Evolutionary conservation across 2,888 invertebrate genomes (phyloP).

Genomic region (Troides aeacus): DNA sequence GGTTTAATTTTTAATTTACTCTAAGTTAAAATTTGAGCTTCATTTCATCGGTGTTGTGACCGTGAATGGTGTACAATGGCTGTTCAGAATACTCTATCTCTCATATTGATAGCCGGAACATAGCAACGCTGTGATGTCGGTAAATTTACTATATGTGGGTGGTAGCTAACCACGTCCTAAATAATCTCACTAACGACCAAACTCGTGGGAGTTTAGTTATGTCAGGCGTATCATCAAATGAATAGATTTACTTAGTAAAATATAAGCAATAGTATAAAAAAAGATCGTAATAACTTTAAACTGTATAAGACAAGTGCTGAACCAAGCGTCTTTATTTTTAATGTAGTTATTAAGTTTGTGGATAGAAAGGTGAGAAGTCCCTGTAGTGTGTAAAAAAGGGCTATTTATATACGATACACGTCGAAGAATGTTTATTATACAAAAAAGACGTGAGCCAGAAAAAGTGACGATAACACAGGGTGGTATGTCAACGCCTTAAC

Average conservation of each 20-base stretch:
- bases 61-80: not conserved
- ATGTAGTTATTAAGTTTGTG: not conserved
- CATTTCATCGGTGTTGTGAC: too few relatives aligned
- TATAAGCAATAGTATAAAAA: not conserved
- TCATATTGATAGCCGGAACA: too few relatives aligned
- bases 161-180: too few relatives aligned
- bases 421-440: constrained; percentile 5
- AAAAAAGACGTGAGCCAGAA: constrained; percentile 25
- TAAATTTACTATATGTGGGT: too few relatives aligned
- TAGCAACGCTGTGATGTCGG: too few relatives aligned
- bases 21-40: too few relatives aligned
- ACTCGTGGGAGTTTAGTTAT: too few relatives aligned
- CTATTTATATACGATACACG: not conserved
- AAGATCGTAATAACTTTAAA: not conserved
- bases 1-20: not conserved
- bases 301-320: not conserved
- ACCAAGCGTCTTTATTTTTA: not conserved
- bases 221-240: too few relatives aligned
- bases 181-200: too few relatives aligned
- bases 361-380: not conserved
- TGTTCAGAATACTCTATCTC: too few relatives aligned
- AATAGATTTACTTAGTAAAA: too few relatives aligned
- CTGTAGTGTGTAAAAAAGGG: not conserved
- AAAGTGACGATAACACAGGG: constrained; percentile 24
- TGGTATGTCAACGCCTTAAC: constrained; percentile 32